phyloP scores from a whole-genome alignment of 2,888 invertebrate species.

The Synergus laeviventris region DNA sequence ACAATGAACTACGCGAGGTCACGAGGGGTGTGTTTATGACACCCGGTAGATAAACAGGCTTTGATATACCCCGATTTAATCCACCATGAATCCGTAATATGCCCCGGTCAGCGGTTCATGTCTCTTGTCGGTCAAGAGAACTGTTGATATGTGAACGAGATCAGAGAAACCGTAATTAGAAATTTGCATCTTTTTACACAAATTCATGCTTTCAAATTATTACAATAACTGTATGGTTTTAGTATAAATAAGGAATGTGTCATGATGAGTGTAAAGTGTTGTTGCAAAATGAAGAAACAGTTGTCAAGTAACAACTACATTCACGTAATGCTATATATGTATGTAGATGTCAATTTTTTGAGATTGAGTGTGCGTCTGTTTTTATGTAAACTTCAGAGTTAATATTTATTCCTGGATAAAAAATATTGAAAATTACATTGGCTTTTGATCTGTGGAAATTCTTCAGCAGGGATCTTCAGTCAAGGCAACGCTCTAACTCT shows the following conservation, averaged over 20 bases:
- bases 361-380: background rate
- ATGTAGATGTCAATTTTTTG: too few relatives aligned
- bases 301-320: too few relatives aligned
- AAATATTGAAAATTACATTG: background rate
- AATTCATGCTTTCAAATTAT: too few relatives aligned
- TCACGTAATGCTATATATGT: too few relatives aligned
- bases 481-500: slow-evolving; percentile 59
- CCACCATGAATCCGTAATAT: slow-evolving; percentile 64
- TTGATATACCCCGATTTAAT: slow-evolving; percentile 59
- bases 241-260: too few relatives aligned
- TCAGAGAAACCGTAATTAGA: slow-evolving; percentile 38
- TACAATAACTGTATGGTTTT: too few relatives aligned
- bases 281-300: too few relatives aligned
- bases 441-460: slow-evolving; percentile 55
- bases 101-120: slow-evolving; percentile 30
- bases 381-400: background rate
- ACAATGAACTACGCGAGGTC: slow-evolving; percentile 66
- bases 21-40: slow-evolving; percentile 72
- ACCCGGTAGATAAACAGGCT: slow-evolving; percentile 70
- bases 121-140: background rate
- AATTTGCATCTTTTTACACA: background rate
- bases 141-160: background rate
- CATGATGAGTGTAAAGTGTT: too few relatives aligned
- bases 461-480: slow-evolving; percentile 52
- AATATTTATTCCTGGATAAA: background rate